Conservation (phyloP, 1,140 invertebrate species). For the Drosophila trapezifrons region DNA sequence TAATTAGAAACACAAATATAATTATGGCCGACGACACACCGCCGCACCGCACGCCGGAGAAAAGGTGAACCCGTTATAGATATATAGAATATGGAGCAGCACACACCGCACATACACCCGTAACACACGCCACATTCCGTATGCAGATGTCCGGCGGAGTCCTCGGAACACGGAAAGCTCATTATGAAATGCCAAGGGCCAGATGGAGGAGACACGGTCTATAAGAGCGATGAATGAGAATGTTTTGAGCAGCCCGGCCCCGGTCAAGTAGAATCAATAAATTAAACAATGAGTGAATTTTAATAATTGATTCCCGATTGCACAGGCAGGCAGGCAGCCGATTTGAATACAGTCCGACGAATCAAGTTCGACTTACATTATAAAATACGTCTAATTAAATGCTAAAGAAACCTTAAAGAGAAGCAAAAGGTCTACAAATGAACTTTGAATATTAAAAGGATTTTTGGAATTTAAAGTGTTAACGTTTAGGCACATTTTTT, state of each 20-base stretch:
- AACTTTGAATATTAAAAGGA: no score
- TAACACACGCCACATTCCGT: slow-evolving; percentile 25
- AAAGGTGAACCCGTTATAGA: slow-evolving; percentile 46
- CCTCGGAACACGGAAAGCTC: slow-evolving; percentile 46
- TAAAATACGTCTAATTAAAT: neutral
- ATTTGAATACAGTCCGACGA: neutral
- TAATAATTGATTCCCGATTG: slow-evolving; percentile 45
- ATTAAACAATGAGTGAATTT: slow-evolving; percentile 49
- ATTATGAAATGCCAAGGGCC: slow-evolving; percentile 52
- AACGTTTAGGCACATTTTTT: no score
- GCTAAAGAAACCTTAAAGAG: neutral
- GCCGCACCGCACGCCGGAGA: slow-evolving; percentile 11
- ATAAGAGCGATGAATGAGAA: slow-evolving; percentile 43
- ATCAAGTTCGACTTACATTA: neutral
- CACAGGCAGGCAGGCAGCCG: slow-evolving; percentile 1
- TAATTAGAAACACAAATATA: slow-evolving; percentile 81
- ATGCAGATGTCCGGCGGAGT: slow-evolving; percentile 41
- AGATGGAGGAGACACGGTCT: slow-evolving; percentile 41
- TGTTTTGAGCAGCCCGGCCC: slow-evolving; percentile 32
- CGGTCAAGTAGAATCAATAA: slow-evolving; percentile 47
- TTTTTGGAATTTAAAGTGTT: no score
- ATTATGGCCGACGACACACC: slow-evolving; percentile 55
- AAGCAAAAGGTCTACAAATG: neutral
- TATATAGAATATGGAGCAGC: slow-evolving; percentile 25
- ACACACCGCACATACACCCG: slow-evolving; percentile 5